phyloP scores from a whole-genome alignment of 2,888 invertebrate genomes.

The Dastarcus helophoroides region DNA sequence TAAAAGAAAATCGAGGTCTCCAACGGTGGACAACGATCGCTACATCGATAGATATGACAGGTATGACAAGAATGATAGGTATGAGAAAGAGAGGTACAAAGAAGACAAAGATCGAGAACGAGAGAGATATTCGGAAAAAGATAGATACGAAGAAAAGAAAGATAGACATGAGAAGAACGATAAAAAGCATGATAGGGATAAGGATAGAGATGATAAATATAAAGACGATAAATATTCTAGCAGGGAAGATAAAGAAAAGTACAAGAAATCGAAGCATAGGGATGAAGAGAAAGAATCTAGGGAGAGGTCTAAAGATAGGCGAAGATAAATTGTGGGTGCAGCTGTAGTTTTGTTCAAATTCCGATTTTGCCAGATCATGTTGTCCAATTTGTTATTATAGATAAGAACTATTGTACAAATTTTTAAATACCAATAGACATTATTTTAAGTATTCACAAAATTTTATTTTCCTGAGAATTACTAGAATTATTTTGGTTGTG shows the following conservation, averaged over 20 bases:
- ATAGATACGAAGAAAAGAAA: constrained; percentile 24
- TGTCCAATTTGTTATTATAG: no score
- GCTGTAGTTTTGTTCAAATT: no score
- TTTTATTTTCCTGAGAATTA: no score
- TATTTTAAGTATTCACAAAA: no score
- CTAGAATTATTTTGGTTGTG: no score
- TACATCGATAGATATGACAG: constrained; percentile 36
- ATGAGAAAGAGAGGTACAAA: constrained; percentile 18
- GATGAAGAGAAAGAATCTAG: constrained; percentile 18
- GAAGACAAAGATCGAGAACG: constrained; percentile 21
- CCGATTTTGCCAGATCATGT: no score
- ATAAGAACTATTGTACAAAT: no score
- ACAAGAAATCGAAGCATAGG: constrained; percentile 24
- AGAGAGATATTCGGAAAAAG: constrained; percentile 19
- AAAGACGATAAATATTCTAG: constrained; percentile 26
- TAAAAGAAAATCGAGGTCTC: constrained; percentile 35
- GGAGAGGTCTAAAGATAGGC: constrained; percentile 28
- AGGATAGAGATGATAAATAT: constrained; percentile 20
- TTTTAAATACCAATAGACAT: no score
- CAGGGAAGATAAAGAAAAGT: constrained; percentile 22
- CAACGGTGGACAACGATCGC: constrained; percentile 34
- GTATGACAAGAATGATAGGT: constrained; percentile 27
- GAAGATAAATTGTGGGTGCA: no score
- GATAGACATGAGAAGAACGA: constrained; percentile 13
- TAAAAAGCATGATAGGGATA: constrained; percentile 24